Conservation (phyloP, 2,113 vertebrate species). For the Thalassoma bifasciatum region DNA sequence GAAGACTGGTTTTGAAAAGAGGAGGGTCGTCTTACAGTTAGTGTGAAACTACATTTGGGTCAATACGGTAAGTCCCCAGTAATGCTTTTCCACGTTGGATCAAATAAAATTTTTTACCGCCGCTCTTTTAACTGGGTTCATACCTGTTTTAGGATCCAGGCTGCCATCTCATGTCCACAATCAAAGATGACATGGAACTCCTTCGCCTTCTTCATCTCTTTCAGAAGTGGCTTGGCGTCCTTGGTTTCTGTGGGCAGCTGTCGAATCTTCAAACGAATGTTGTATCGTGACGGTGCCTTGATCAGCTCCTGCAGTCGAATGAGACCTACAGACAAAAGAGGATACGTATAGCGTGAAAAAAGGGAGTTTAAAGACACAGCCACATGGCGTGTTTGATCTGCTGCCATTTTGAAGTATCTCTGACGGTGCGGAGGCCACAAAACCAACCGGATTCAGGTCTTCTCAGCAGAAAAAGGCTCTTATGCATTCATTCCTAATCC, state of each 20-base stretch:
- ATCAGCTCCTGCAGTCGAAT: conserved; percentile 99
- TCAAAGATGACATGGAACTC: conserved; percentile 99
- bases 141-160: conserved; percentile 98
- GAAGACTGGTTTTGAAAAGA: too few species aligned
- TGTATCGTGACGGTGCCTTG: conserved; percentile 97
- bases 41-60: too few species aligned
- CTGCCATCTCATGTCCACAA: conserved; percentile 98
- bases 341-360: conserved; percentile 51
- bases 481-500: conserved; percentile 69
- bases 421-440: conserved; percentile 49
- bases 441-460: conserved; percentile 54
- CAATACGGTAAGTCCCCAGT: neutral
- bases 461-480: conserved; percentile 59
- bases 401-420: conserved; percentile 65
- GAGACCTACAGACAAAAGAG: conserved; percentile 88
- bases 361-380: conserved; percentile 52
- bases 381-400: conserved; percentile 63
- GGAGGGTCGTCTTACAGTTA: too few species aligned
- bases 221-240: conserved; percentile 97
- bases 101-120: neutral
- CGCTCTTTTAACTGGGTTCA: conserved; percentile 22
- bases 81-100: neutral
- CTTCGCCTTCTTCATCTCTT: conserved; percentile 98
- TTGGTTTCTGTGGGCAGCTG: conserved; percentile 96
- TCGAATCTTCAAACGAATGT: conserved; percentile 97